Percentiles rank a stretch among this genome's conserved stretches.
Evolutionary conservation across 2,888 invertebrate genomes (phyloP).

Genomic region (Drosophila anomelani): DNA sequence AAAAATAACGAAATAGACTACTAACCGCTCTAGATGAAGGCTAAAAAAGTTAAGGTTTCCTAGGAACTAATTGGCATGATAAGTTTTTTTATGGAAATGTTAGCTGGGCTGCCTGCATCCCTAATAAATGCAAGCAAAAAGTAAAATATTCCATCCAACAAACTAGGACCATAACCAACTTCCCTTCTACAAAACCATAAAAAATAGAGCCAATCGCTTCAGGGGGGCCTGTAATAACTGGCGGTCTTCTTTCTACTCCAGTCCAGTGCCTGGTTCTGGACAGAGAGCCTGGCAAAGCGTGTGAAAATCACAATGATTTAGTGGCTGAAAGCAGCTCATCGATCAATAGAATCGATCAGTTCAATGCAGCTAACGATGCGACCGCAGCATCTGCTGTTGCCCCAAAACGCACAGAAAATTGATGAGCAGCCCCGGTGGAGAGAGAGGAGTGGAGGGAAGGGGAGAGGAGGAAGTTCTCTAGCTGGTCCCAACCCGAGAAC

Average conservation of each 20-base stretch:
- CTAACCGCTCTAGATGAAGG: not conserved
- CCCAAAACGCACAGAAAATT: slow-evolving; percentile 59
- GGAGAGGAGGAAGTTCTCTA: not conserved
- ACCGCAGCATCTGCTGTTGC: slow-evolving; percentile 30
- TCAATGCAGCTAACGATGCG: slow-evolving; percentile 41
- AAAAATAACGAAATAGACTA: too few species aligned
- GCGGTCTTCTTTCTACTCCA: not conserved
- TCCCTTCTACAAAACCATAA: not conserved
- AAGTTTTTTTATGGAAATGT: not conserved
- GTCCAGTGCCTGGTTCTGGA: slow-evolving; percentile 12
- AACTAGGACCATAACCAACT: not conserved
- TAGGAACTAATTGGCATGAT: slow-evolving; percentile 1
- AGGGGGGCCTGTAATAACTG: slow-evolving; percentile 16
- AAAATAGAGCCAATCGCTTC: slow-evolving; percentile 24
- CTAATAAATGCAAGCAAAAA: slow-evolving; percentile 1
- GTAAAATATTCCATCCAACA: not conserved
- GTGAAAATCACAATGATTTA: slow-evolving; percentile 72
- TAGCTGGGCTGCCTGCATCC: not conserved
- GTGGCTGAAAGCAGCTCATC: slow-evolving; percentile 55
- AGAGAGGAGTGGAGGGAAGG: not conserved
- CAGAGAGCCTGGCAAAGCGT: slow-evolving; percentile 47
- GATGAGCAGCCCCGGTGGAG: slow-evolving; percentile 61
- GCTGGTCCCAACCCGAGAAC: slow-evolving; percentile 19
- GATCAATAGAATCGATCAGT: slow-evolving; percentile 60
- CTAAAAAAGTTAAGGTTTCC: not conserved